Percentiles rank a stretch among this genome's conserved stretches.
Conservation (phyloP, 2,888 invertebrate genomes). For the Serrognathus titanus region DNA sequence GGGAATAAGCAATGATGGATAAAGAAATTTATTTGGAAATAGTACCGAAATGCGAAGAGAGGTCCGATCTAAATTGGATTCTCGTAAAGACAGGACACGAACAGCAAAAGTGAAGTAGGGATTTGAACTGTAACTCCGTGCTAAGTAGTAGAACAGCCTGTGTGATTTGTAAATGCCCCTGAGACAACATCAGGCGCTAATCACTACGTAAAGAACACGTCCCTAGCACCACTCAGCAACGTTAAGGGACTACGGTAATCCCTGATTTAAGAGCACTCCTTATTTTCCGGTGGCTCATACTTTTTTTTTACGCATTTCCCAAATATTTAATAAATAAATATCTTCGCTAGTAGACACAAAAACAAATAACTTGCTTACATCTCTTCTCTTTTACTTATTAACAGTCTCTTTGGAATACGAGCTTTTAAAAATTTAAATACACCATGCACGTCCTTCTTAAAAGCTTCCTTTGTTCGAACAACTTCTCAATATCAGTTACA, state of each 20-base stretch:
- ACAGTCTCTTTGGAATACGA: too few species aligned
- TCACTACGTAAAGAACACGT: slow-evolving; percentile 30
- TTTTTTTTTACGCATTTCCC: slow-evolving; percentile 2
- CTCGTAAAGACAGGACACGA: slow-evolving; percentile 12
- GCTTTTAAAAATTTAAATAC: too few species aligned
- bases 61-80: slow-evolving; percentile 21
- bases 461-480: too few species aligned
- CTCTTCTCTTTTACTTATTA: too few species aligned
- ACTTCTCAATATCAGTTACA: too few species aligned
- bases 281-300: slow-evolving; percentile 3
- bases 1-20: slow-evolving; percentile 14
- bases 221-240: slow-evolving; percentile 28
- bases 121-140: slow-evolving; percentile 24
- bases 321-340: background rate
- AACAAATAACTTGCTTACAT: background rate
- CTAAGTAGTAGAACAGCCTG: slow-evolving; percentile 26
- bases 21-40: slow-evolving; percentile 15
- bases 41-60: slow-evolving; percentile 1
- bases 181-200: slow-evolving; percentile 31
- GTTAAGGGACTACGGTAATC: slow-evolving; percentile 28
- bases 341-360: background rate
- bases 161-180: slow-evolving; percentile 30
- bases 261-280: slow-evolving; percentile 23
- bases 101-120: slow-evolving; percentile 24
- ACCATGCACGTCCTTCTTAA: too few species aligned